These are phyloP conservation scores for Monodelphis domestica DNA, from an alignment of 2,797 vertebrate species.

Conservation along the genomic window DNA sequence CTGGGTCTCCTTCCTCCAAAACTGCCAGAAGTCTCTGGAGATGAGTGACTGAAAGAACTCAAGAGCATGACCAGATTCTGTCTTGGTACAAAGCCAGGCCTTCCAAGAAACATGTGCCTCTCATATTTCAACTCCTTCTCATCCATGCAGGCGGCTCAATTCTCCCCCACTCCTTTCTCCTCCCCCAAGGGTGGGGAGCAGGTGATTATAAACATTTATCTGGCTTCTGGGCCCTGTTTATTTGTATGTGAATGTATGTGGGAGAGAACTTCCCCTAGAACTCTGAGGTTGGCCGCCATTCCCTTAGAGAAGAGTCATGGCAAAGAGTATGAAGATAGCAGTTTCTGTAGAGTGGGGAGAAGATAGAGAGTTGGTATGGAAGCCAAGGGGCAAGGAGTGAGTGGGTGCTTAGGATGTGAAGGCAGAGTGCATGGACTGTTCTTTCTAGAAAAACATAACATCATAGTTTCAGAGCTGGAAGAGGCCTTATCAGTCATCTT, in stretches of 20 bases:
- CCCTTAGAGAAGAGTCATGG: not conserved
- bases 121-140: not conserved
- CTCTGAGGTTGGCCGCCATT: not conserved
- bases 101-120: not conserved
- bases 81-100: not conserved
- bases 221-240: not conserved
- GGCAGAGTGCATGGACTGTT: not conserved
- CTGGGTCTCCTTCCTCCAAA: not conserved
- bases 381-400: not conserved
- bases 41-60: not conserved
- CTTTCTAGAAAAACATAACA: not conserved
- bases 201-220: not conserved
- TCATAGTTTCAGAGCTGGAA: not conserved
- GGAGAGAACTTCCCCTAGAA: not conserved
- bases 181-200: not conserved
- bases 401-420: not conserved
- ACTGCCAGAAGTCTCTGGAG: not conserved
- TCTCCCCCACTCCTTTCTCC: not conserved
- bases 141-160: not conserved
- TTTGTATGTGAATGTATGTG: not conserved
- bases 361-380: not conserved
- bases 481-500: not conserved
- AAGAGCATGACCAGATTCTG: not conserved
- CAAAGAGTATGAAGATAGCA: not conserved
- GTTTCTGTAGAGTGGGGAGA: not conserved